Percentiles rank a stretch among this genome's conserved stretches.
Evolutionary conservation across 2,113 vertebrate genomes (phyloP).

Genomic region (Corythornis cristatus): DNA sequence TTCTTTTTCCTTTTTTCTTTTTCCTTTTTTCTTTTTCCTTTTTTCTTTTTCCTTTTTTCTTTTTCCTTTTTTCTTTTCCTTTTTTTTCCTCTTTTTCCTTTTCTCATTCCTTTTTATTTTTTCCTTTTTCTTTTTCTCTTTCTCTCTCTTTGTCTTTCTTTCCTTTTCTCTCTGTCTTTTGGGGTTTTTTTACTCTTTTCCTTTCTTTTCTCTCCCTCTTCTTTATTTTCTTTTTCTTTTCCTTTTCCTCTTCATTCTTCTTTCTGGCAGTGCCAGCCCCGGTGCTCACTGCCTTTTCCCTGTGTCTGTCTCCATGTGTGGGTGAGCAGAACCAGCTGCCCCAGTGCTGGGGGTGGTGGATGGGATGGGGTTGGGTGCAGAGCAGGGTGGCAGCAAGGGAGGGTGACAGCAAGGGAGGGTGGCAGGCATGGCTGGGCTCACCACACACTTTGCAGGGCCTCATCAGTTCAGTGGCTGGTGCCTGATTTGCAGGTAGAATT

Average conservation of each 20-base stretch:
- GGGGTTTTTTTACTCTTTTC: no score
- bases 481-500: neutral
- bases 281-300: neutral
- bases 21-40: no score
- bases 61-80: no score
- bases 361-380: neutral
- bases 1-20: no score
- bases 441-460: neutral
- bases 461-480: neutral
- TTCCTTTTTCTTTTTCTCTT: neutral
- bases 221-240: no score
- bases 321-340: neutral
- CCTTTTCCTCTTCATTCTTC: neutral
- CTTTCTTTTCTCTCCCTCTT: no score
- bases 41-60: no score
- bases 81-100: no score
- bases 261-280: neutral
- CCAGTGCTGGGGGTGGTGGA: neutral
- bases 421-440: neutral
- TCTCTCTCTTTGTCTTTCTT: no score
- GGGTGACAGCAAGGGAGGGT: no score
- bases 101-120: neutral
- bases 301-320: neutral
- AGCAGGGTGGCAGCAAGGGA: no score
- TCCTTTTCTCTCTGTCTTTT: no score